Evolutionary conservation across 2,113 vertebrate genomes (phyloP).

Genomic region (Mesoclemmys tuberculata): DNA sequence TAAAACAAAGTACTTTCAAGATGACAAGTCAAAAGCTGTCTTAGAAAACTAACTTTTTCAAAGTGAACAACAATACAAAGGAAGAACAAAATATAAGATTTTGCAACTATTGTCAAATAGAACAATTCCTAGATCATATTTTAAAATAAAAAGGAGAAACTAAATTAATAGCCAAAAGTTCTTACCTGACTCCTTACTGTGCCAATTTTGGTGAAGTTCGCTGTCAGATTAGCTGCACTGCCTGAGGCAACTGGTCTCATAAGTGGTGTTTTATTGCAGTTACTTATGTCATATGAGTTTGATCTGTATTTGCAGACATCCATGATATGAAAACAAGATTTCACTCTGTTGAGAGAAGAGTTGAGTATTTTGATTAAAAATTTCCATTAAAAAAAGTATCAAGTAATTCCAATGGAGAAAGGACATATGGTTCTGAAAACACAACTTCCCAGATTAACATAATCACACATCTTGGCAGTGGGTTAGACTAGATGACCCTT

Average conservation of each 20-base stretch:
- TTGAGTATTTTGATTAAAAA: constrained; percentile 6
- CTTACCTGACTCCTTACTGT: constrained; percentile 92
- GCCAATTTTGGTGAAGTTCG: constrained; percentile 91
- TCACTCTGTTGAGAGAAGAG: constrained; percentile 82
- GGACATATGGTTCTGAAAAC: not conserved
- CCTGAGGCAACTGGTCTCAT: constrained; percentile 87
- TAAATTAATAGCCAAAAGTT: not conserved
- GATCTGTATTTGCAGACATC: constrained; percentile 93
- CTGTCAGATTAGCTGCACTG: constrained; percentile 82
- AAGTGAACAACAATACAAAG: not conserved
- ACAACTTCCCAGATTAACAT: not conserved
- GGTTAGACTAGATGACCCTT: not conserved
- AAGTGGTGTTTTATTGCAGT: constrained; percentile 91
- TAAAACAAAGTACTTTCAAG: not conserved
- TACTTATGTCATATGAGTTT: constrained; percentile 84
- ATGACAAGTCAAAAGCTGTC: not conserved
- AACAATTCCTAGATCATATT: not conserved
- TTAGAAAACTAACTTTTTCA: not conserved
- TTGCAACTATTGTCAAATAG: not conserved
- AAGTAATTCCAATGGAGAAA: not conserved
- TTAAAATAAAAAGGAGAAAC: not conserved
- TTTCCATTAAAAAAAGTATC: not conserved
- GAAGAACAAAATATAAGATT: not conserved
- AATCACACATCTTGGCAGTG: not conserved
- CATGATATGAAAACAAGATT: constrained; percentile 99